Evolutionary conservation across 2,888 invertebrate genomes (phyloP).

Genomic region (Ptychoptera albimana): DNA sequence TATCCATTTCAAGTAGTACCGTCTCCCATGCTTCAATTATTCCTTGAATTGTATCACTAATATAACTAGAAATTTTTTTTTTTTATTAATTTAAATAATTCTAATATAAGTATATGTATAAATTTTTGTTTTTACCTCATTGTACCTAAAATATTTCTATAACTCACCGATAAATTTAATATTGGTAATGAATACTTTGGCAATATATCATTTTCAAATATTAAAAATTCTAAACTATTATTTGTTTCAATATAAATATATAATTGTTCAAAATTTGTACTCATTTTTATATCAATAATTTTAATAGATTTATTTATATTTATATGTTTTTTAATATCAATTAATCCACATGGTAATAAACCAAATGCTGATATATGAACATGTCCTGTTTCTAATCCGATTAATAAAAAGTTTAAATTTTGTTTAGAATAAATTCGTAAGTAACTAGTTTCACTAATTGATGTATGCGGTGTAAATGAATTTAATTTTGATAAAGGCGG

Average conservation of each 20-base stretch:
- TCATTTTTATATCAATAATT: conserved; percentile 47
- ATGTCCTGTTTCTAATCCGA: conserved; percentile 60
- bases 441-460: conserved; percentile 34
- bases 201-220: conserved; percentile 25
- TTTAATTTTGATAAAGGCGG: conserved; percentile 39
- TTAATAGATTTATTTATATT: conserved; percentile 40
- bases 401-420: conserved; percentile 56
- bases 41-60: conserved; percentile 62
- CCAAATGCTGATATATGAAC: conserved; percentile 69
- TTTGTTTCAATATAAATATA: conserved; percentile 45
- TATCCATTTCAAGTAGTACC: conserved; percentile 84
- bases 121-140: conserved; percentile 31
- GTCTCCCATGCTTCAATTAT: conserved; percentile 90
- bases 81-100: conserved; percentile 19
- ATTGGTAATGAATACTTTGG: conserved; percentile 24
- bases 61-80: conserved; percentile 22
- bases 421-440: conserved; percentile 38
- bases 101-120: conserved; percentile 15
- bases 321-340: conserved; percentile 41
- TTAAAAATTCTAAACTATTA: conserved; percentile 43
- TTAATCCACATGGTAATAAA: conserved; percentile 60
- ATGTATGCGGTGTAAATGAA: conserved; percentile 35
- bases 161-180: conserved; percentile 47
- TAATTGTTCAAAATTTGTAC: conserved; percentile 52
- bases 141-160: conserved; percentile 54